phyloP scores from a whole-genome alignment of 2,888 invertebrate genomes.

The Syrista parreyssii region DNA sequence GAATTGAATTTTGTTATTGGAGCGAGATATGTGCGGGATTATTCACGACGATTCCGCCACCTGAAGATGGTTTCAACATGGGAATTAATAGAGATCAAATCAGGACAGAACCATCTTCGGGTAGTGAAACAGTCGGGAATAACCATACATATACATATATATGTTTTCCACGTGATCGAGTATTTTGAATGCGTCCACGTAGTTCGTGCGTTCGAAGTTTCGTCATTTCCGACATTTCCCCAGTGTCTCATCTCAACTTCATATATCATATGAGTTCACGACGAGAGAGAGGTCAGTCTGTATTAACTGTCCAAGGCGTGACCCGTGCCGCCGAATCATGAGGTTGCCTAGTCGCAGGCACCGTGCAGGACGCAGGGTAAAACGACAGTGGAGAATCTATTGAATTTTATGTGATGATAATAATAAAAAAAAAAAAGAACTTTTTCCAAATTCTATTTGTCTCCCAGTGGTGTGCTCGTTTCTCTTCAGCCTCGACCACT shows the following conservation, averaged over 20 bases:
- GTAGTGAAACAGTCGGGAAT: no score
- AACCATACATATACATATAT: no score
- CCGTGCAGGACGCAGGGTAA: neutral
- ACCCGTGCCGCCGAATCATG: neutral
- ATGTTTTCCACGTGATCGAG: neutral
- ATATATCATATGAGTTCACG: neutral
- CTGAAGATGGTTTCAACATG: no score
- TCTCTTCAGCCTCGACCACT: neutral
- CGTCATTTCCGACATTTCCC: neutral
- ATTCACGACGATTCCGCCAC: no score
- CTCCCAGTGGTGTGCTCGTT: conserved; percentile 41
- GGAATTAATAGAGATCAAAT: no score
- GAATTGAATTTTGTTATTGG: neutral
- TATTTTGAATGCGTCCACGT: neutral
- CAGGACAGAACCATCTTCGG: no score
- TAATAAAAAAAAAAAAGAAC: conserved; percentile 42
- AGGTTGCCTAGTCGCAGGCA: neutral
- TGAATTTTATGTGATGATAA: conserved; percentile 46
- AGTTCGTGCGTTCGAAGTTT: neutral
- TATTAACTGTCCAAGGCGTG: neutral
- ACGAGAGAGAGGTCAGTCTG: neutral
- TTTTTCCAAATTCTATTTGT: conserved; percentile 62
- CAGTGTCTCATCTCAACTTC: neutral
- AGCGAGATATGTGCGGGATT: neutral
- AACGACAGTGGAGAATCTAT: conserved; percentile 33